These are phyloP conservation scores for Euzophera pinguis DNA, from an alignment of 2,888 invertebrate species.

Conservation along the genomic window DNA sequence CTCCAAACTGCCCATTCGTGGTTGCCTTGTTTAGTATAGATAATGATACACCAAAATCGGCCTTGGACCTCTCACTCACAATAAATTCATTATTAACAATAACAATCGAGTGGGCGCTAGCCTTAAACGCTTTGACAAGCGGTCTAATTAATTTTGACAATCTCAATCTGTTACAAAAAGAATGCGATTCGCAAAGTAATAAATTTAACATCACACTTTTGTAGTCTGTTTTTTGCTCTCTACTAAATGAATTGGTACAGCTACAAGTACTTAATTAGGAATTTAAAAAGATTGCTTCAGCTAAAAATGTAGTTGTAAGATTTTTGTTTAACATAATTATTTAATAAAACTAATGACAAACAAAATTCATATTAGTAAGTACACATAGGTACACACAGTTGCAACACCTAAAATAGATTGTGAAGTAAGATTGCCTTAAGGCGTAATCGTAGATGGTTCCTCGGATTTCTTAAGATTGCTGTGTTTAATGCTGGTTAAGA, in stretches of 20 bases:
- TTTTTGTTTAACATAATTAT: too few relatives aligned
- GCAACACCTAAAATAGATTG: neutral
- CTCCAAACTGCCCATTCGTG: constrained; percentile 50
- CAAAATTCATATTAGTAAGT: neutral
- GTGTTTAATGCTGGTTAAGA: constrained; percentile 5
- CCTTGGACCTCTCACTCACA: constrained; percentile 63
- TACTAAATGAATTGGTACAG: too few relatives aligned
- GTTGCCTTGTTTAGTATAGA: constrained; percentile 42
- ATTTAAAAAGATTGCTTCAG: too few relatives aligned
- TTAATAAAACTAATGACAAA: neutral
- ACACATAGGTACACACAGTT: neutral
- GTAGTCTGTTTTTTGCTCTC: too few relatives aligned
- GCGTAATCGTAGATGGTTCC: neutral
- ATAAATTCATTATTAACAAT: constrained; percentile 52
- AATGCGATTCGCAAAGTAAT: too few relatives aligned
- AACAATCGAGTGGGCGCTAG: constrained; percentile 37
- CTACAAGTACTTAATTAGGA: too few relatives aligned
- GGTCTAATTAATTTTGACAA: constrained; percentile 33
- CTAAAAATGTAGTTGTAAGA: too few relatives aligned
- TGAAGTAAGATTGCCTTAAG: constrained; percentile 2
- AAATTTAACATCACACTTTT: too few relatives aligned
- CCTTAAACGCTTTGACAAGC: constrained; percentile 28
- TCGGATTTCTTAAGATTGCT: constrained; percentile 5
- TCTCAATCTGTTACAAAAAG: constrained; percentile 1
- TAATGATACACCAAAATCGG: constrained; percentile 44